Evolutionary conservation across 2,113 vertebrate species (phyloP).

Genomic region (Gopherus evgoodei): DNA sequence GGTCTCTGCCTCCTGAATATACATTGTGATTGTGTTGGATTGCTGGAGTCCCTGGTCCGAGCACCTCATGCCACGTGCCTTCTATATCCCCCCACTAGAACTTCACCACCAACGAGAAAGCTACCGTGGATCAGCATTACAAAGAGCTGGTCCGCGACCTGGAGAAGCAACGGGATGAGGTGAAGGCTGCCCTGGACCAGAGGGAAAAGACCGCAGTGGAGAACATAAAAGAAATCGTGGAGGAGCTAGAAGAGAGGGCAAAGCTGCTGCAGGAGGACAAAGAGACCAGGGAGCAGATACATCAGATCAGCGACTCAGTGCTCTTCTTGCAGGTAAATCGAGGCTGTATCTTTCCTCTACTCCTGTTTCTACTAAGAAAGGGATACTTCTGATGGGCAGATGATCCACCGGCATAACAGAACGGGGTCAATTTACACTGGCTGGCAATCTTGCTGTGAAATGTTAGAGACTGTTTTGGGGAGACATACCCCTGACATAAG

Average conservation of each 20-base stretch:
- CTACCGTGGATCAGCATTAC: conserved; percentile 84
- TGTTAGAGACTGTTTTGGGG: neutral
- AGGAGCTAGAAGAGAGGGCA: conserved; percentile 81
- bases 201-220: conserved; percentile 80
- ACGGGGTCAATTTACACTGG: no score
- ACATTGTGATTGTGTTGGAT: no score
- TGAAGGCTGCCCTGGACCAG: conserved; percentile 81
- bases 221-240: conserved; percentile 81
- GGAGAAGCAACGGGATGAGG: conserved; percentile 84
- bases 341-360: neutral
- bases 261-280: conserved; percentile 83
- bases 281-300: conserved; percentile 83
- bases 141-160: conserved; percentile 82
- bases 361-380: accelerated
- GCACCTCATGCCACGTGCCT: neutral
- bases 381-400: neutral
- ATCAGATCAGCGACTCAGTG: conserved; percentile 84
- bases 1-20: no score
- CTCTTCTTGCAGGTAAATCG: conserved; percentile 82
- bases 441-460: neutral
- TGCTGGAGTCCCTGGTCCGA: neutral
- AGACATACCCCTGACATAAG: neutral
- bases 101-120: conserved; percentile 85
- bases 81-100: conserved; percentile 62
- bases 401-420: accelerated